A percentile compares a stretch with the other conserved stretches of the same genome.
Evolutionary conservation across 2,888 invertebrate genomes (phyloP).

Genomic region (Melanophora roralis): DNA sequence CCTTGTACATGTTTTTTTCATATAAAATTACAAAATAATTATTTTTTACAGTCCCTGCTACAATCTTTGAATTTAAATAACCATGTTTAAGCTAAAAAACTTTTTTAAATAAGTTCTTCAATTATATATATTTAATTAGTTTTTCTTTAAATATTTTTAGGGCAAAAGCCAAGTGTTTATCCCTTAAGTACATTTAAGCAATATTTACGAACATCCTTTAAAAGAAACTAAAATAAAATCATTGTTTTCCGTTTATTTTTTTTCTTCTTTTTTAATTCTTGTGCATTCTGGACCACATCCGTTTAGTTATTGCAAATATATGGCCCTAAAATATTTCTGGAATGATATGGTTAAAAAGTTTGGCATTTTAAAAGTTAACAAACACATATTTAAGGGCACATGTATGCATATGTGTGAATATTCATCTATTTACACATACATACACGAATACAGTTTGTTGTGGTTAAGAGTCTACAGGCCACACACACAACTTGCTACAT

Average conservation of each 20-base stretch:
- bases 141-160: conserved; percentile 19
- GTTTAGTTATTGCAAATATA: conserved; percentile 58
- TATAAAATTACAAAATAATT: too few species aligned
- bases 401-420: background rate
- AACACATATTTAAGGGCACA: background rate
- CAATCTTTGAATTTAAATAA: too few species aligned
- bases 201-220: background rate
- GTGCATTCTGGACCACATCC: conserved; percentile 49
- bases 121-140: background rate
- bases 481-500: conserved; percentile 18
- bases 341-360: conserved; percentile 38
- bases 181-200: conserved; percentile 16
- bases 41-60: too few species aligned
- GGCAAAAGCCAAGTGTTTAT: conserved; percentile 20
- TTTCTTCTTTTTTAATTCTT: conserved; percentile 20
- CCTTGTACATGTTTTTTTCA: too few species aligned
- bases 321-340: conserved; percentile 54
- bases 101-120: too few species aligned
- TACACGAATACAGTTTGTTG: conserved; percentile 49
- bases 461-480: conserved; percentile 39
- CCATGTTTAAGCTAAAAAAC: too few species aligned
- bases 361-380: conserved; percentile 35
- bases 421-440: conserved; percentile 13
- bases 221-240: background rate
- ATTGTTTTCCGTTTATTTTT: conserved; percentile 1